phyloP scores from a whole-genome alignment of 1,140 invertebrate species.

The Caerostris extrusa region DNA sequence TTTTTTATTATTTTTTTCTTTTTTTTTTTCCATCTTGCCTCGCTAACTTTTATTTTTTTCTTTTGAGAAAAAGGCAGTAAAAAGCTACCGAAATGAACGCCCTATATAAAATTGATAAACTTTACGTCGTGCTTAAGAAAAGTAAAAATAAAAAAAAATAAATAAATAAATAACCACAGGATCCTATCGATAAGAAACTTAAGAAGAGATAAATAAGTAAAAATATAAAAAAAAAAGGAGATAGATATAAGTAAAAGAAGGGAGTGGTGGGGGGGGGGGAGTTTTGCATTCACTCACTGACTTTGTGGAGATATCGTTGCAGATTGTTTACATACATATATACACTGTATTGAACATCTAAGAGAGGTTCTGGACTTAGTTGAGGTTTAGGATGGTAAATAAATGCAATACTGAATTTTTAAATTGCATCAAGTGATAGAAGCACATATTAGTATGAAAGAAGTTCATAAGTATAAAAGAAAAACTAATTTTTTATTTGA shows the following conservation, averaged over 20 bases:
- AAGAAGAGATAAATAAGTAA: slow-evolving; percentile 12
- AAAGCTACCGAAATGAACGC: slow-evolving; percentile 72
- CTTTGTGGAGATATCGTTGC: neutral
- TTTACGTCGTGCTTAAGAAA: slow-evolving; percentile 64
- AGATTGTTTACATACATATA: slow-evolving; percentile 24
- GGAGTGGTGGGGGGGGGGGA: neutral
- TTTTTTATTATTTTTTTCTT: no score
- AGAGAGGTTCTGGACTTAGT: neutral
- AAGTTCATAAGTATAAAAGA: no score
- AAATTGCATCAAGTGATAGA: neutral
- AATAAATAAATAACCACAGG: slow-evolving; percentile 22
- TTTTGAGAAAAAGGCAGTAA: slow-evolving; percentile 49
- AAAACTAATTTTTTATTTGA: no score
- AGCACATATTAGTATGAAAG: no score
- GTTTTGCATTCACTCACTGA: neutral
- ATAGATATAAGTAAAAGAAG: neutral
- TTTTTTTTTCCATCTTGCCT: neutral
- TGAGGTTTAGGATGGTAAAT: neutral
- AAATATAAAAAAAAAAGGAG: neutral
- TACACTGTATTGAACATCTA: neutral
- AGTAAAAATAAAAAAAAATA: neutral
- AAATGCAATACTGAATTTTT: neutral
- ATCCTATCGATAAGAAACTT: slow-evolving; percentile 35
- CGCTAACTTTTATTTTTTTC: slow-evolving; percentile 17
- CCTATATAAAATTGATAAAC: slow-evolving; percentile 76